Conservation (phyloP, 2,113 vertebrate species). For the Prinia subflava region DNA sequence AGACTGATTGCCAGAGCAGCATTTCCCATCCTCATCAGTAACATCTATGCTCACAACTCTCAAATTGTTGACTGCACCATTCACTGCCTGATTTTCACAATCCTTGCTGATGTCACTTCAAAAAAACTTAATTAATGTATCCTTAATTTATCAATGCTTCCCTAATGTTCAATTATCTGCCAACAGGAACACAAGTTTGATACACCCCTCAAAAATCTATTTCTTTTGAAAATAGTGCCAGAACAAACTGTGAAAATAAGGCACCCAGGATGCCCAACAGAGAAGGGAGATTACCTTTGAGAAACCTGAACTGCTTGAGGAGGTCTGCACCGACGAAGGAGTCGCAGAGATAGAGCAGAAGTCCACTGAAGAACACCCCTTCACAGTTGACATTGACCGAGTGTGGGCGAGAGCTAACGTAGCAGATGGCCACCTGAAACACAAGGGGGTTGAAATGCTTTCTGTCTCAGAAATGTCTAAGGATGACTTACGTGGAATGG, state of each 20-base stretch:
- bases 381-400: slow-evolving; percentile 90
- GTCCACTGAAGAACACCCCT: slow-evolving; percentile 90
- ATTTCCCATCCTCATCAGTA: neutral
- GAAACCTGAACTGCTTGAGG: slow-evolving; percentile 91
- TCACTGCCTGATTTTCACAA: neutral
- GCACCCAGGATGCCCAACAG: neutral
- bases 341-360: slow-evolving; percentile 96
- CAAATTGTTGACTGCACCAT: neutral
- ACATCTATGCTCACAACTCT: neutral
- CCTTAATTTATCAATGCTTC: neutral
- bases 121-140: neutral
- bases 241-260: neutral
- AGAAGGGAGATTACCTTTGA: slow-evolving; percentile 83
- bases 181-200: neutral
- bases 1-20: neutral
- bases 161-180: neutral
- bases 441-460: neutral
- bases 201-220: neutral
- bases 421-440: slow-evolving; percentile 88
- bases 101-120: neutral
- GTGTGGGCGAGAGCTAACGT: slow-evolving; percentile 93
- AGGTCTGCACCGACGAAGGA: slow-evolving; percentile 93
- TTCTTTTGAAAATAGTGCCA: neutral
- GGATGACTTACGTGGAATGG: neutral
- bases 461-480: neutral